Base-by-base conservation (phyloP, 1,140 invertebrate genomes). In the Musca domestica region DNA sequence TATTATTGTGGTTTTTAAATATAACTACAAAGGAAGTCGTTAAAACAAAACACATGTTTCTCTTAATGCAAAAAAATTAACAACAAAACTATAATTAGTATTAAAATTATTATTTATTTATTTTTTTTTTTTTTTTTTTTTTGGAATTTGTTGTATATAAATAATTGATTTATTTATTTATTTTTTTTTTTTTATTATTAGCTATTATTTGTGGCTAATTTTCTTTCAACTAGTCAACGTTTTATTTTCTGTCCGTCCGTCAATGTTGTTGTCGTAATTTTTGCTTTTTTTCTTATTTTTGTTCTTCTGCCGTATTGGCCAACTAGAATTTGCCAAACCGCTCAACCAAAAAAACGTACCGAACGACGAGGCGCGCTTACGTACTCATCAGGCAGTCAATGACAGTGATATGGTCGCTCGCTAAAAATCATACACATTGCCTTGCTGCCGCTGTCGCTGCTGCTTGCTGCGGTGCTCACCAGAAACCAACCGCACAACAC, bases 321-420 rank as follows among this genome's bases (percentile, higher is more conserved):
- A 41, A 41, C 34, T 51, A 20, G 27, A 34, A 61, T 61, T 51
- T 61, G 27, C 56, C 27, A 61, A 61, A 61, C 56, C 56, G 56
- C 27, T 61, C 56, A 30, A 61, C 27, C 56, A 61, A 61, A 61
- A 61, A 61, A 61, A 61, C 56, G 56, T 61, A 61, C 56, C 56
- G 56, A 61, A 41, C 30, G 56, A 34, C 30, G 56, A 34, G 56
- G 56, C 56, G 56, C 56, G 56, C 56, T 34, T 61, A 61, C 56
- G 56, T 61, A 61, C 56, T 61, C 56, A 61, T 34, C 56, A 61
- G 56, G 27, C 56, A 61, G 56, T 61, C 27, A 61, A 61, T 61
- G 56, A 61, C 56, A 61, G 19, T 61, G 56, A 34, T 61, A 61
- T 61, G 56, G 56, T 61, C 30, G 56, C 2, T 41, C 34, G 34